Conservation (phyloP, 1,140 invertebrate genomes). For the Platorchestia sp. region DNA sequence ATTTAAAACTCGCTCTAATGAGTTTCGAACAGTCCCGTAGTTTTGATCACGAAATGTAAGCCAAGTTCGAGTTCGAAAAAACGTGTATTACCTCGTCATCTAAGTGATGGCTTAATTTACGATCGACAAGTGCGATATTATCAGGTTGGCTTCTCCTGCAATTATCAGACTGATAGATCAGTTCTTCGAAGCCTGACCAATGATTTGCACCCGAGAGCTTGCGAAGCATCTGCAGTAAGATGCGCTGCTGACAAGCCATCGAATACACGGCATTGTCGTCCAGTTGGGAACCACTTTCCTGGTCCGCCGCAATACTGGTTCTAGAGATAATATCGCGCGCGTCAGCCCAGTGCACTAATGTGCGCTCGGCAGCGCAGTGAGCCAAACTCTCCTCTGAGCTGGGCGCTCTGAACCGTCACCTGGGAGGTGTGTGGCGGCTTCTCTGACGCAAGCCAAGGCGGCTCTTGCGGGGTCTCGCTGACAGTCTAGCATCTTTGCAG, state of each 20-base stretch:
- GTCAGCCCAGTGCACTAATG: background rate
- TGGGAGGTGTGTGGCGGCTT: background rate
- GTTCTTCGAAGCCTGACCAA: background rate
- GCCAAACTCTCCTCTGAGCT: background rate
- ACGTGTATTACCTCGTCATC: background rate
- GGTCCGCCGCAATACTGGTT: background rate
- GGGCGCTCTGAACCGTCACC: background rate
- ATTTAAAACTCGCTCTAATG: background rate
- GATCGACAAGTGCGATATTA: constrained; percentile 30
- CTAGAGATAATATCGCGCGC: background rate
- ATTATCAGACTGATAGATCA: constrained; percentile 23
- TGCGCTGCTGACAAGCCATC: background rate
- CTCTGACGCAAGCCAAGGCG: background rate
- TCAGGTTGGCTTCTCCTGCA: background rate
- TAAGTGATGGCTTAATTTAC: constrained; percentile 39
- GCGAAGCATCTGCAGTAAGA: background rate
- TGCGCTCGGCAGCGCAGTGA: background rate
- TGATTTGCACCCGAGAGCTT: background rate
- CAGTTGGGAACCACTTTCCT: background rate
- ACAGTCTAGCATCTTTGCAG: background rate
- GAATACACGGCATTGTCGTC: constrained; percentile 1
- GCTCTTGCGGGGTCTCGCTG: too few species aligned
- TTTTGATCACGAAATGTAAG: background rate
- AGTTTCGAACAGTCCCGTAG: background rate
- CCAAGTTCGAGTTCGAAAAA: background rate